Conservation (phyloP, 2,113 vertebrate species). For the Centropus unirufus region DNA sequence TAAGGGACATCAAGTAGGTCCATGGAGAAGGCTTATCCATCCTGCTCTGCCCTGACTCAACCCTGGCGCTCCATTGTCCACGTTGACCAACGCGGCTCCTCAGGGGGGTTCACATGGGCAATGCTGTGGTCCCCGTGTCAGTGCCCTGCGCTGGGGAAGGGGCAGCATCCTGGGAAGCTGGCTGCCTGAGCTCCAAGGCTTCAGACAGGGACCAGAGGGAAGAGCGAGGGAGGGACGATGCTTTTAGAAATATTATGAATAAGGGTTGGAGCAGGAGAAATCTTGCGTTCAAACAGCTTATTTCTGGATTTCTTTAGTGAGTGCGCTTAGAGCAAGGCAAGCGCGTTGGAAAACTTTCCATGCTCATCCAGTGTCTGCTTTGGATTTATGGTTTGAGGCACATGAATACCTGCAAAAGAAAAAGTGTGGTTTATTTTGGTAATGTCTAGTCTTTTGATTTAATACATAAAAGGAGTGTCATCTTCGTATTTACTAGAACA, state of each 20-base stretch:
- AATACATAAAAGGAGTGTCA: background rate
- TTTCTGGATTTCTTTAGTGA: background rate
- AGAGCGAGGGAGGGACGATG: background rate
- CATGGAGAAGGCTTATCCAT: conserved; percentile 10
- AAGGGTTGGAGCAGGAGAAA: background rate
- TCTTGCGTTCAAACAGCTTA: accelerated
- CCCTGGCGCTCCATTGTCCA: background rate
- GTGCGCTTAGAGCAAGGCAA: background rate
- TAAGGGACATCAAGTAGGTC: background rate
- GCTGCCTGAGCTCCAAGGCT: background rate
- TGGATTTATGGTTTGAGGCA: background rate
- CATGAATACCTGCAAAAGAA: background rate
- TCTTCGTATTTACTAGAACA: background rate
- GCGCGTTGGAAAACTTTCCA: background rate
- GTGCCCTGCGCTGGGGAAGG: background rate
- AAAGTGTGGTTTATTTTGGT: background rate
- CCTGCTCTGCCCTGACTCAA: background rate
- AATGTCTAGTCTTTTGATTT: background rate
- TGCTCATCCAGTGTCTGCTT: background rate
- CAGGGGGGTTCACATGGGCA: background rate
- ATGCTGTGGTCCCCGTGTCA: accelerated
- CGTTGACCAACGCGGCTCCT: background rate
- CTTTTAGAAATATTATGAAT: background rate
- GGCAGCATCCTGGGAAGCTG: background rate
- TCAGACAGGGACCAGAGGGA: background rate